Conservation (phyloP, 2,113 vertebrate species). For the Leucoraja erinaceus region DNA sequence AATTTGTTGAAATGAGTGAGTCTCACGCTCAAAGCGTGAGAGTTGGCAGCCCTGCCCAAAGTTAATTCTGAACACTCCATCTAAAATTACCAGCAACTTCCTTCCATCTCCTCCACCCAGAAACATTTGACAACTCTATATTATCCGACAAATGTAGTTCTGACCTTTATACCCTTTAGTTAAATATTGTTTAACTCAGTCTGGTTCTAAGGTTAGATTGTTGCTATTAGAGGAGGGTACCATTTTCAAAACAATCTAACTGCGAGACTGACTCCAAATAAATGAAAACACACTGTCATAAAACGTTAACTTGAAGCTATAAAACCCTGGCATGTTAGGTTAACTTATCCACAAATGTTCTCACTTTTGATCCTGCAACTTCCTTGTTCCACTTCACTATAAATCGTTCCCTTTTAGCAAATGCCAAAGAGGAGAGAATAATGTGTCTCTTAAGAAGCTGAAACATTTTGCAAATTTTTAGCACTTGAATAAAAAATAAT, state of each 20-base stretch:
- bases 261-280: not conserved
- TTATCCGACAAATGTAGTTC: not conserved
- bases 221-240: not conserved
- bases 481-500: not conserved
- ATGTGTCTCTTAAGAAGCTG: not conserved
- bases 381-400: not conserved
- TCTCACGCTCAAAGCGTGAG: too few species aligned
- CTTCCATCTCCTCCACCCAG: not conserved
- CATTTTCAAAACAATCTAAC: not conserved
- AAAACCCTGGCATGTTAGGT: not conserved
- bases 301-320: not conserved
- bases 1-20: too few species aligned
- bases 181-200: not conserved
- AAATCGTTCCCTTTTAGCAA: not conserved
- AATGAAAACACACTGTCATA: not conserved
- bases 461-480: not conserved
- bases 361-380: not conserved
- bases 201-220: slow-evolving; percentile 18
- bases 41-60: too few species aligned
- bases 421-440: not conserved
- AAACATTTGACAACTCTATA: not conserved
- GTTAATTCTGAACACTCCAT: not conserved
- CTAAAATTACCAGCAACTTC: not conserved
- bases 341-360: not conserved
- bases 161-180: not conserved